A percentile compares a stretch with the other conserved stretches of the same genome.
phyloP scores from a whole-genome alignment of 2,797 vertebrate species.

The Hyperoplus immaculatus region DNA sequence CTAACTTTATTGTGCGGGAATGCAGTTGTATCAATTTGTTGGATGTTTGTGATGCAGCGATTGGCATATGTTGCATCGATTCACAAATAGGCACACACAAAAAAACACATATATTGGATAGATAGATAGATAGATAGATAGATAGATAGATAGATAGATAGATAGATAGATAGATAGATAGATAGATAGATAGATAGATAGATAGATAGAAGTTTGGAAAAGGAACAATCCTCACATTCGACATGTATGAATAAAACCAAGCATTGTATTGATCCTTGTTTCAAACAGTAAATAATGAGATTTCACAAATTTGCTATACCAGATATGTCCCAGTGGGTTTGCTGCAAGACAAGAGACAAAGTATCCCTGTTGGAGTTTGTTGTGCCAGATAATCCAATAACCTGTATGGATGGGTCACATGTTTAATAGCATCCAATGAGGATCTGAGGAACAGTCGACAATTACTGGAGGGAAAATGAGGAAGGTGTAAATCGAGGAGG shows the following conservation, averaged over 20 bases:
- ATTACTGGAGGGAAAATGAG: constrained; percentile 65
- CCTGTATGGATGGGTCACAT: constrained; percentile 66
- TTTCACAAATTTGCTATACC: constrained; percentile 59
- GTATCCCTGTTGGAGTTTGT: constrained; percentile 59
- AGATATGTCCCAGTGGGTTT: constrained; percentile 63
- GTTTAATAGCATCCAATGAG: constrained; percentile 61
- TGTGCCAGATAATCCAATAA: constrained; percentile 71
- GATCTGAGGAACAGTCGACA: constrained; percentile 49
- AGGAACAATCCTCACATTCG: constrained; percentile 28
- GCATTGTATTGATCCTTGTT: constrained; percentile 54
- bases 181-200: neutral
- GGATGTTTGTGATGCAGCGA: constrained; percentile 87
- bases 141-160: neutral
- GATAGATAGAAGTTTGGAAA: neutral
- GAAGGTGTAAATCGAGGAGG: constrained; percentile 49
- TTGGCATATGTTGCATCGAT: constrained; percentile 67
- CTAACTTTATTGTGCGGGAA: constrained; percentile 89
- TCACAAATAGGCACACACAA: neutral
- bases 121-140: neutral
- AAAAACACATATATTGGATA: neutral
- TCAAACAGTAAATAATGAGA: constrained; percentile 63
- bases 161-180: neutral
- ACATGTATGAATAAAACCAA: constrained; percentile 46
- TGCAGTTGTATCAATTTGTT: constrained; percentile 89
- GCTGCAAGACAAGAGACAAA: constrained; percentile 52